A percentile compares a stretch with the other conserved stretches of the same genome.
phyloP scores from a whole-genome alignment of 2,113 vertebrate genomes.

The Megaceryle maxima region DNA sequence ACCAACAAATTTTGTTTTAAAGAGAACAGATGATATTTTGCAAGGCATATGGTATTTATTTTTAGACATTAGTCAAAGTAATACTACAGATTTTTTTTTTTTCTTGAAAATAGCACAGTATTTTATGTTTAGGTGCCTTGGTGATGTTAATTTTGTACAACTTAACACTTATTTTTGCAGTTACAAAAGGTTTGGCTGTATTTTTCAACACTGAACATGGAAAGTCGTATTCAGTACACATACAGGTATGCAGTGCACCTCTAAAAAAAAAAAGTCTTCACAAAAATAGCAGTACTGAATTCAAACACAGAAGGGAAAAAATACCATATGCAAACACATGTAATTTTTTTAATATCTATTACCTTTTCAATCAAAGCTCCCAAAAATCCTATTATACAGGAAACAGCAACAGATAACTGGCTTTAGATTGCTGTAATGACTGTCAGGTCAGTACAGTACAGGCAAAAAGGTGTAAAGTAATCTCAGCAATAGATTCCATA shows the following conservation, averaged over 20 bases:
- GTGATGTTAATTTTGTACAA: not conserved
- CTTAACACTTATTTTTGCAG: not conserved
- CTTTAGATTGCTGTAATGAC: not conserved
- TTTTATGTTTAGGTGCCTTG: not conserved
- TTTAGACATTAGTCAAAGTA: slow-evolving; percentile 10
- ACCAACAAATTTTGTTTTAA: not conserved
- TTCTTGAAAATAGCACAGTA: not conserved
- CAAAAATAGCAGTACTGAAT: not conserved
- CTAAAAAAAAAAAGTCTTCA: no score
- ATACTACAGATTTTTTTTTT: slow-evolving; percentile 27
- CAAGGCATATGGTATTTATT: slow-evolving; percentile 35
- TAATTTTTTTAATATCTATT: not conserved
- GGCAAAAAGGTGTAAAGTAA: not conserved
- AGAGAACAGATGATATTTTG: not conserved
- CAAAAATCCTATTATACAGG: not conserved
- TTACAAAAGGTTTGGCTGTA: not conserved
- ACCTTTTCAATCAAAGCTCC: not conserved
- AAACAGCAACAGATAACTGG: not conserved
- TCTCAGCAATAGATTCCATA: not conserved
- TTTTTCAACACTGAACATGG: not conserved
- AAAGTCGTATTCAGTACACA: not conserved
- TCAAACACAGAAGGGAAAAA: not conserved
- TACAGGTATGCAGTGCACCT: not conserved
- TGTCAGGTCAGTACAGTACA: not conserved
- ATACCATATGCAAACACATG: not conserved